phyloP scores from a whole-genome alignment of 2,113 vertebrate genomes.

The Brachypteracias leptosomus region DNA sequence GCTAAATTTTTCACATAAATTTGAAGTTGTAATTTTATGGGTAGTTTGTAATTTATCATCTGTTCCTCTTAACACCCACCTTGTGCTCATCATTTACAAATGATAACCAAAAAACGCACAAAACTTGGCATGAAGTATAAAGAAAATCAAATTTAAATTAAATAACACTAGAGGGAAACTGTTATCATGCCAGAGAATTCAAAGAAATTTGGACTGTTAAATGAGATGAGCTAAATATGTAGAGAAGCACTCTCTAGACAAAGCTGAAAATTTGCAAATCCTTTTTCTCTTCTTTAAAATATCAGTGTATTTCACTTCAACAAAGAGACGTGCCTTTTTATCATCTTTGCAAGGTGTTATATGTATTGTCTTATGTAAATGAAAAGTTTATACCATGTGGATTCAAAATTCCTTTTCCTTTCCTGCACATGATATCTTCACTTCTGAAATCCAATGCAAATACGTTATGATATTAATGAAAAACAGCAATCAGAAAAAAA shows the following conservation, averaged over 20 bases:
- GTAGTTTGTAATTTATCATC: background rate
- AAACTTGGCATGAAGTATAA: background rate
- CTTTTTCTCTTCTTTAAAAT: background rate
- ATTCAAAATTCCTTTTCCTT: background rate
- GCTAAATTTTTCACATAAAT: background rate
- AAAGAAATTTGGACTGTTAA: background rate
- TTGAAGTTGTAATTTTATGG: background rate
- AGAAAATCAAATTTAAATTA: background rate
- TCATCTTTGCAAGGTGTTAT: constrained; percentile 6
- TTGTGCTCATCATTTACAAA: background rate
- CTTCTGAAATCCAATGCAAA: background rate
- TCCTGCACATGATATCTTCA: background rate
- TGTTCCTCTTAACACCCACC: background rate
- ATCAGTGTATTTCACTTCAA: background rate
- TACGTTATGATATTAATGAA: background rate
- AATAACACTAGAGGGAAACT: background rate
- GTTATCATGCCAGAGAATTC: background rate
- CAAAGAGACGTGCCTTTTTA: background rate
- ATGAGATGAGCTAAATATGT: background rate
- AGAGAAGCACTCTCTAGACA: background rate
- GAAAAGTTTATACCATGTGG: background rate
- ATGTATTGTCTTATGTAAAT: background rate
- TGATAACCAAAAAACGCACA: background rate
- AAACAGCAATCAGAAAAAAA: background rate
- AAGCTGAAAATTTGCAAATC: constrained; percentile 4